A percentile compares a stretch with the other conserved stretches of the same genome.
phyloP scores from a whole-genome alignment of 1,140 invertebrate species.

The Bilobella aurantiaca region DNA sequence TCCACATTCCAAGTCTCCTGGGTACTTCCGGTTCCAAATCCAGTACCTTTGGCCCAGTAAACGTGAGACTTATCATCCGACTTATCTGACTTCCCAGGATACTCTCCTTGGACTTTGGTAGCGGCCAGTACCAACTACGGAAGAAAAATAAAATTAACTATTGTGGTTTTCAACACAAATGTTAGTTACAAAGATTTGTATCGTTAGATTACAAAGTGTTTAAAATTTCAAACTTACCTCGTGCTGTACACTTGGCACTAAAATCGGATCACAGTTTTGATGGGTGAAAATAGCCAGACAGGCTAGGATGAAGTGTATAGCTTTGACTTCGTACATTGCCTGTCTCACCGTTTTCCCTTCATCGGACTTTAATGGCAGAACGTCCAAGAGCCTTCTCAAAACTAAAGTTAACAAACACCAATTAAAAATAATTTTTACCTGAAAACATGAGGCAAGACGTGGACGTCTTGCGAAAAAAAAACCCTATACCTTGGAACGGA shows the following conservation, averaged over 20 bases:
- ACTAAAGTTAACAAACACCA: constrained; percentile 42
- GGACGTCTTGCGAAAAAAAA: too few species aligned
- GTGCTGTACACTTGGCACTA: constrained; percentile 43
- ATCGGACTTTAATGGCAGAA: constrained; percentile 64
- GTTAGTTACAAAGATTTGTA: constrained; percentile 3
- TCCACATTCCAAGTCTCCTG: constrained; percentile 93
- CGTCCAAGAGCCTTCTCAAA: constrained; percentile 64
- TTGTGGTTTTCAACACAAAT: too few species aligned
- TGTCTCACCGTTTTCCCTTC: constrained; percentile 65
- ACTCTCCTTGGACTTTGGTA: constrained; percentile 33
- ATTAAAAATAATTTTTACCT: too few species aligned
- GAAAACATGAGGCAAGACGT: too few species aligned
- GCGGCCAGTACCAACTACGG: constrained; percentile 36
- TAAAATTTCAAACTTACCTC: constrained; percentile 38
- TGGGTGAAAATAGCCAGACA: constrained; percentile 83
- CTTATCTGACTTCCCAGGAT: constrained; percentile 35
- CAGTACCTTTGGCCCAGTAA: constrained; percentile 90
- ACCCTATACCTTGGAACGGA: constrained; percentile 56
- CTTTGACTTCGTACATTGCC: constrained; percentile 69
- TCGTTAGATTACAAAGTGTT: not conserved
- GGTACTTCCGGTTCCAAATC: constrained; percentile 89
- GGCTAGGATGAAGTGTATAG: constrained; percentile 68
- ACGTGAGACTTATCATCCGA: constrained; percentile 67
- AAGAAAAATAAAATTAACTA: too few species aligned
- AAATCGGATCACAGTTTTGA: constrained; percentile 46